A percentile compares a stretch with the other conserved stretches of the same genome.
phyloP scores from a whole-genome alignment of 2,888 invertebrate genomes.

The Drosophila ustulata region DNA sequence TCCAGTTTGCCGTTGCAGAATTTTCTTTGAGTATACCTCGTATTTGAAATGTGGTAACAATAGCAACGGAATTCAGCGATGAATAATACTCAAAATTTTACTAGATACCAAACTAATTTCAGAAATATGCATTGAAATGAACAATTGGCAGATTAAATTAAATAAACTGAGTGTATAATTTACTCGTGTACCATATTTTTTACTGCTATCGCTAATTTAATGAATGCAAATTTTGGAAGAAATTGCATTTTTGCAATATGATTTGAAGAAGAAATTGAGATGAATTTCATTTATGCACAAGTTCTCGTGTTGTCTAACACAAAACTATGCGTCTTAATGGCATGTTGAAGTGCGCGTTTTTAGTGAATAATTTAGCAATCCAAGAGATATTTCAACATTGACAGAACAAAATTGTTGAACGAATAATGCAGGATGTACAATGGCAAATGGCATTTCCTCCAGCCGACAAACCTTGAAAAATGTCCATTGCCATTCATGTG shows the following conservation, averaged over 20 bases:
- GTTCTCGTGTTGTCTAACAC: not conserved
- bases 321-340: not conserved
- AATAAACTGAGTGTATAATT: no score
- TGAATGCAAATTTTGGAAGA: no score
- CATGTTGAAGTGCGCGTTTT: not conserved
- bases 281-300: not conserved
- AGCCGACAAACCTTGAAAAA: conserved; percentile 48
- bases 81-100: no score
- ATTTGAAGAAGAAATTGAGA: not conserved
- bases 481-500: conserved; percentile 24
- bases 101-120: no score
- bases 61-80: not conserved
- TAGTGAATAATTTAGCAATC: conserved; percentile 7
- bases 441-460: conserved; percentile 24
- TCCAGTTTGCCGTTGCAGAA: conserved; percentile 6
- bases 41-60: conserved; percentile 1
- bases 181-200: no score
- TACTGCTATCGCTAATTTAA: no score
- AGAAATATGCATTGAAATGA: no score
- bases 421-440: conserved; percentile 48
- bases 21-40: not conserved
- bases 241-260: not conserved
- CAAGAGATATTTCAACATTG: not conserved
- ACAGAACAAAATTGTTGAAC: conserved; percentile 1
- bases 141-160: no score